Conservation (phyloP, 2,888 invertebrate genomes). For the Melinopterus prodromus region DNA sequence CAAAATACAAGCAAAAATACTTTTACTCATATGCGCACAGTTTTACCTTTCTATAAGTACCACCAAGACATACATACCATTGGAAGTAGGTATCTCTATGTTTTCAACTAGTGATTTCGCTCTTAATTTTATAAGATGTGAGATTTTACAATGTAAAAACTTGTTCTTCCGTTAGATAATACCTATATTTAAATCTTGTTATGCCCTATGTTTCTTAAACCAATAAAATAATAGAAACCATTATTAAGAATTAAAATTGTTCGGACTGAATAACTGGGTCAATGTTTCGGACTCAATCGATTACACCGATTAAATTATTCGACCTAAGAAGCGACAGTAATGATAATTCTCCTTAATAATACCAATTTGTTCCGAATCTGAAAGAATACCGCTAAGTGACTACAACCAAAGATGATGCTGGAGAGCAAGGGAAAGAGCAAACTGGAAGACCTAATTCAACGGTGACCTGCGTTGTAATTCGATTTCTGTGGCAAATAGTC, state of each 20-base stretch:
- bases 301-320: background rate
- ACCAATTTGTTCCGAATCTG: background rate
- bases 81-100: no score
- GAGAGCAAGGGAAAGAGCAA: background rate
- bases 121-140: no score
- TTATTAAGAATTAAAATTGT: background rate
- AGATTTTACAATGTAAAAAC: no score
- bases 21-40: no score
- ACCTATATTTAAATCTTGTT: no score
- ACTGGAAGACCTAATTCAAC: background rate
- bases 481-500: conserved; percentile 14
- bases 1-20: no score
- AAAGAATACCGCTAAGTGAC: background rate
- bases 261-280: background rate
- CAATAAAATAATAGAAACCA: background rate
- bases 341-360: background rate
- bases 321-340: background rate
- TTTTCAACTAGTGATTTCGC: no score
- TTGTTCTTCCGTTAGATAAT: no score
- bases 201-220: background rate
- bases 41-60: no score
- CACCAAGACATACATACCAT: no score
- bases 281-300: background rate
- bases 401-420: background rate
- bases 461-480: background rate